Evolutionary conservation across 1,140 invertebrate genomes (phyloP), one percentile per base, ranked within the genome.

Genomic region (Zaprionus inermis): DNA sequence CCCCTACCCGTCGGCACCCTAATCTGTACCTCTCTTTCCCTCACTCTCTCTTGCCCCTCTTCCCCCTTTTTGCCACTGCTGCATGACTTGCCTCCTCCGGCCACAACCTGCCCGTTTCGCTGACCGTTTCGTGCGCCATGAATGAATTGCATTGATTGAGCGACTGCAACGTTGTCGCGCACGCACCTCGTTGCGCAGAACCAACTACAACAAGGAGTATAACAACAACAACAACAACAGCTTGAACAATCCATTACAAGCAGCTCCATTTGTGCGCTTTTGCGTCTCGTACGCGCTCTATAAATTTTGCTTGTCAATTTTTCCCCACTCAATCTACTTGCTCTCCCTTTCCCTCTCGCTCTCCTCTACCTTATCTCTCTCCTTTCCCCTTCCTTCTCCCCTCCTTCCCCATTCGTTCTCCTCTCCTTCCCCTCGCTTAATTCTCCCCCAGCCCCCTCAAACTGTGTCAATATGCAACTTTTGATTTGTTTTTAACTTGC

Each of bases 61-160:
- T 51, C 9, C 5, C 10, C 4, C 49, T 24, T 22, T 20, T 24
- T 51, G 10, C 22, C 11, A 7, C 20, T 24, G 2, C 4, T 28
- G 34, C 12, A n/a, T n/a, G n/a, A n/a, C n/a, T n/a, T 49, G 24
- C 20, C 49, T 28, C 32, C 49, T 32, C 32, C 12, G 41, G 30
- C 34, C 34, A 28, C 24, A 46, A 71, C 70, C 81, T 41, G 30
- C 30, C 30, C 76, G 77, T 67, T 78, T 7, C 18, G 65, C 63
- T 83, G 83, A 44, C 76, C 79, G 83, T 74, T 83, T 77, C 72
- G 36, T 41, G 68, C 64, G 89, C 84, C 79, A 88, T 88, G 83
- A 89, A 88, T 88, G 84, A 88, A 88, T 88, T 88, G 84, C 77
- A 83, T 89, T 88, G 83, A 88, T 88, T 88, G 84, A 76, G 60